Base-by-base conservation (phyloP, 1,140 invertebrate genomes). In the Hormaphis cornu region DNA sequence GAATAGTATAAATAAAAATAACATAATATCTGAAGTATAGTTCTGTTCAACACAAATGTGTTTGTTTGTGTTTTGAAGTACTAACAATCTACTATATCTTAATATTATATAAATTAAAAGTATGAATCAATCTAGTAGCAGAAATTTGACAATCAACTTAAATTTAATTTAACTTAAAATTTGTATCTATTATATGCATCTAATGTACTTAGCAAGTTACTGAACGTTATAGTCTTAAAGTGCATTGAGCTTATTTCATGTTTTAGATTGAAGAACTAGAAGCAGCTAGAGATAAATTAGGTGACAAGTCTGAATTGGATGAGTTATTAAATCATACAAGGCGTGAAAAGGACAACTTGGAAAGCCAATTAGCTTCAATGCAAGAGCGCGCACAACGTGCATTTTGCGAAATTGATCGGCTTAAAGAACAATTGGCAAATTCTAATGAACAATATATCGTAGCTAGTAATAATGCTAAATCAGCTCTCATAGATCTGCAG, bases 391-490 rank as follows among this genome's bases (percentile, higher is more conserved):
- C 91, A 12, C 85, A 87, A 61, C 82, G 86, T 30, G 86, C 84
- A 56, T 86, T 89, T 75, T 86, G 87, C 70, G 91, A 94, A 78
- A 83, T 86, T 12, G 83, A 85, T 53, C 83, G 86, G 54, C 77
- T 91, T 12, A 85, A 84, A 75, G 87, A 91, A 74, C 86, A 89
- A 75, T 80, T 89, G 1, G 80, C 83, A 16, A 83, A 83, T 22
- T 77, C 89, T 40, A 88, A 90, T 75, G 89, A 93, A 75, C 89
- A 94, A 76, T 85, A 84, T 69, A 88, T 86, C 79, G 89, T 87
- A 69, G 84, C 85, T 0, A 84, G 88, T 73, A 91, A 90, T 73
- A 91, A 89, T 77, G 87, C 90, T 14, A 91, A 91, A 76, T 88
- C 86, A 6, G 86, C 87, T 14, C 82, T 91, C 48, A 85, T 85